phyloP scores from a whole-genome alignment of 2,113 vertebrate genomes.

The Argyrosomus japonicus region DNA sequence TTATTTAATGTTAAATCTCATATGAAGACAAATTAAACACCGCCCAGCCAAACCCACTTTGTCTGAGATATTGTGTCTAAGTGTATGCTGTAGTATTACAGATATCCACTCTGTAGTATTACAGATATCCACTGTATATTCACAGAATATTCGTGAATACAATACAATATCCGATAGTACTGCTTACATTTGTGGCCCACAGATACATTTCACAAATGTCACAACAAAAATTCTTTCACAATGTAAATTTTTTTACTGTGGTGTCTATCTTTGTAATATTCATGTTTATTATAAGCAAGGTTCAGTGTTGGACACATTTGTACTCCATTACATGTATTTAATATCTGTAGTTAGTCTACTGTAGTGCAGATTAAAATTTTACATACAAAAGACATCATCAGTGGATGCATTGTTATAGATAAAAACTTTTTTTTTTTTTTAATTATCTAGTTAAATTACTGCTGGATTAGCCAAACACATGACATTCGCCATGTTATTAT shows the following conservation, averaged over 20 bases:
- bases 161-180: too few species aligned
- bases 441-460: background rate
- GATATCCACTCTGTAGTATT: background rate
- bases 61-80: background rate
- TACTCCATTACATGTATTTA: background rate
- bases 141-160: background rate
- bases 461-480: background rate
- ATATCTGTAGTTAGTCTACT: background rate
- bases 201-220: background rate
- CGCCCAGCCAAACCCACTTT: slow-evolving; percentile 31
- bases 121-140: background rate
- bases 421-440: background rate
- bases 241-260: too few species aligned
- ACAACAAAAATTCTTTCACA: too few species aligned
- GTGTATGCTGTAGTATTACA: background rate
- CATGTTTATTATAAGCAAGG: background rate
- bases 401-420: background rate
- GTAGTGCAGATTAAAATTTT: background rate
- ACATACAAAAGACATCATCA: background rate
- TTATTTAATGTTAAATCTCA: slow-evolving; percentile 68
- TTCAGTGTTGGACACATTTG: background rate
- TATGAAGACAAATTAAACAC: slow-evolving; percentile 69
- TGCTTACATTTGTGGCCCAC: background rate
- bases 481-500: background rate
- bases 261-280: background rate